phyloP scores from a whole-genome alignment of 2,888 invertebrate species.

The Philhelius pedissequus region DNA sequence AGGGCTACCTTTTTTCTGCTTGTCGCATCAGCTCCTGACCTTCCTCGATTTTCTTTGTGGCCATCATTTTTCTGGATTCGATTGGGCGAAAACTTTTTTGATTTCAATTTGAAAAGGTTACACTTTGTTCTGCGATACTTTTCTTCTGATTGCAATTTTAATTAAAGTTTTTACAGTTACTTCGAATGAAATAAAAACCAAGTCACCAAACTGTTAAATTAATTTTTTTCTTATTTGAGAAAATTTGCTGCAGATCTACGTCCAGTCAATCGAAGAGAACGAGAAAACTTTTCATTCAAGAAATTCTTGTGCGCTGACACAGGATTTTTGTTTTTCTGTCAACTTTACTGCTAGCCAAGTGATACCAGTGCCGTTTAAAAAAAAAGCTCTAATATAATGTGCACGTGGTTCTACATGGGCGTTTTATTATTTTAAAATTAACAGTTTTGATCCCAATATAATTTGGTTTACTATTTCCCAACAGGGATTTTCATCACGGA shows the following conservation, averaged over 20 bases:
- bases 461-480: too few species aligned
- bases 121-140: neutral
- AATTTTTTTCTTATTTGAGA: constrained; percentile 48
- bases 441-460: too few species aligned
- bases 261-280: constrained; percentile 27
- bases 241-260: constrained; percentile 42
- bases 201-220: constrained; percentile 18
- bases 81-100: neutral
- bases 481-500: too few species aligned
- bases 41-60: constrained; percentile 81
- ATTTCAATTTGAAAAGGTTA: neutral
- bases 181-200: neutral
- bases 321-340: constrained; percentile 13
- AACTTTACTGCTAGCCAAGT: neutral
- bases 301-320: constrained; percentile 56
- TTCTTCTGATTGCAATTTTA: constrained; percentile 1
- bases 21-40: constrained; percentile 87
- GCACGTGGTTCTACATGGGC: neutral
- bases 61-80: constrained; percentile 62
- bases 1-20: constrained; percentile 89
- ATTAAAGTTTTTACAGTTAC: neutral
- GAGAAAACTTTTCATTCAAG: constrained; percentile 63
- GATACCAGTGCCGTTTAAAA: neutral
- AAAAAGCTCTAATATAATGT: neutral
- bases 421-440: too few species aligned